phyloP scores from a whole-genome alignment of 2,797 vertebrate genomes.

The Nothura maculosa region DNA sequence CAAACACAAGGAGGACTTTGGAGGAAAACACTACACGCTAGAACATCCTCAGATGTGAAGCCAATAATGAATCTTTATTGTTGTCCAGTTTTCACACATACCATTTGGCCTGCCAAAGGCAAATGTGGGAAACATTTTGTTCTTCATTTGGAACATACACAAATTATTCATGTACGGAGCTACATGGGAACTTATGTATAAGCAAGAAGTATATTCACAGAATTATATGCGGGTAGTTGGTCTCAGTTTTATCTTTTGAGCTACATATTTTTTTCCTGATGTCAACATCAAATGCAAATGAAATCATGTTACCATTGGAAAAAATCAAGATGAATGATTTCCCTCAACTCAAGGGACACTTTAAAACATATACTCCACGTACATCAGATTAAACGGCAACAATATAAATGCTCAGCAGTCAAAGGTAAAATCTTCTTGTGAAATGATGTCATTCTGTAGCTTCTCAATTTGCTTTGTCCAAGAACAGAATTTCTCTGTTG shows the following conservation, averaged over 20 bases:
- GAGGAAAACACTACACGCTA: constrained; percentile 22
- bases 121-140: constrained; percentile 38
- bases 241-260: background rate
- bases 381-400: background rate
- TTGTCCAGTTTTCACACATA: constrained; percentile 44
- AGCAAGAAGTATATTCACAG: background rate
- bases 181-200: background rate
- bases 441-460: background rate
- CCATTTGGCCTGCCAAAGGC: background rate
- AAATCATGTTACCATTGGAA: background rate
- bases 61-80: background rate
- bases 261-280: background rate
- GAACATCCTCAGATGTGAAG: constrained; percentile 37
- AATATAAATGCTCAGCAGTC: background rate
- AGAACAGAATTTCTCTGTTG: background rate
- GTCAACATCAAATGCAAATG: background rate
- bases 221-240: background rate
- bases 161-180: constrained; percentile 7
- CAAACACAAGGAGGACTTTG: background rate
- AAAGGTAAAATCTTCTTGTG: background rate
- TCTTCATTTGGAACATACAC: background rate
- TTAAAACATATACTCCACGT: background rate
- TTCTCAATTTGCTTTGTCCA: background rate
- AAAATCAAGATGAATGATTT: background rate
- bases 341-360: background rate